phyloP scores from a whole-genome alignment of 2,113 vertebrate genomes.

The Cheirogaleus medius region DNA sequence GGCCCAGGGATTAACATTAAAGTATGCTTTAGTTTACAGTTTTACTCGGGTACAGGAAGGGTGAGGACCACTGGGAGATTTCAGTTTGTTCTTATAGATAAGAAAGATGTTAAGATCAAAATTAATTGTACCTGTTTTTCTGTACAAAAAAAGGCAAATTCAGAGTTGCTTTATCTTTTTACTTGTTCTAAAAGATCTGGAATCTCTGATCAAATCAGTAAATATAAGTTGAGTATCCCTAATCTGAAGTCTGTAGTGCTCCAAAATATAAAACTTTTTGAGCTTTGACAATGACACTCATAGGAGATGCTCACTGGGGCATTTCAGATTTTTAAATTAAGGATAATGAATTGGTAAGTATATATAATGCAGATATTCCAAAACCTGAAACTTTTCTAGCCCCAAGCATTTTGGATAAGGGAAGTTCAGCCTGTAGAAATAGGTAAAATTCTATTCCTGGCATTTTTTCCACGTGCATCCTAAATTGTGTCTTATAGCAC shows the following conservation, averaged over 20 bases:
- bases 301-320: background rate
- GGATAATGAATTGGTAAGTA: background rate
- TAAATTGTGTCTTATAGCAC: rapidly evolving
- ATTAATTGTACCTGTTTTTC: background rate
- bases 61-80: background rate
- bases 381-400: background rate
- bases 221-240: background rate
- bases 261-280: background rate
- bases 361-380: background rate
- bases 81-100: background rate
- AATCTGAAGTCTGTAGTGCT: background rate
- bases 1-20: rapidly evolving
- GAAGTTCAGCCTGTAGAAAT: background rate
- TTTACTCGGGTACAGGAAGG: background rate
- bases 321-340: background rate
- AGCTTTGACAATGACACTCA: background rate
- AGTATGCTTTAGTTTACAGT: background rate
- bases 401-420: background rate
- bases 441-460: background rate
- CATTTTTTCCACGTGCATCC: background rate
- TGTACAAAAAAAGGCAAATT: background rate
- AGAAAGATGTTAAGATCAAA: background rate
- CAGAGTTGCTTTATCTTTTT: background rate
- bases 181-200: background rate
- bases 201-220: background rate